Conservation (phyloP, 2,113 vertebrate genomes). For the Chloropsis cyanopogon region DNA sequence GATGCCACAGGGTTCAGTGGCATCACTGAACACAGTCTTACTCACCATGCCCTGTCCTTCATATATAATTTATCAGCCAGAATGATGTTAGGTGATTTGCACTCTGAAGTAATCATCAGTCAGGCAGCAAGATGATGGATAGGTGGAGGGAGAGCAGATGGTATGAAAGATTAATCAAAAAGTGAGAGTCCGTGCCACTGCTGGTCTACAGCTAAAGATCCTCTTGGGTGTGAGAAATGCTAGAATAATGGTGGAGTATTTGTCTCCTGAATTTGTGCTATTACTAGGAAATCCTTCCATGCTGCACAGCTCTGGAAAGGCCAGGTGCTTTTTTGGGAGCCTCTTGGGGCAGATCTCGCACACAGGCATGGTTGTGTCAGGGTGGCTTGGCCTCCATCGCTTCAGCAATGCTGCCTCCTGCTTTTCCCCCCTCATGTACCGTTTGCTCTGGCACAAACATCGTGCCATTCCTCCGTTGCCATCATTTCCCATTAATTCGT, state of each 20-base stretch:
- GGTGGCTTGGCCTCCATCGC: fast-evolving
- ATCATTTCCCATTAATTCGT: background rate
- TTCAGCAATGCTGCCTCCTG: background rate
- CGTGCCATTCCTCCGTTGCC: fast-evolving
- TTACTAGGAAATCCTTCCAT: conserved; percentile 1
- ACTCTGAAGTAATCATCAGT: conserved; percentile 61
- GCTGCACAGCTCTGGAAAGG: background rate
- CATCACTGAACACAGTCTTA: background rate
- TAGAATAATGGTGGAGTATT: conserved; percentile 45
- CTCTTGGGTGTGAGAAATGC: conserved; percentile 56
- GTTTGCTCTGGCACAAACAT: background rate
- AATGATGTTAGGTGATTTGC: conserved; percentile 59
- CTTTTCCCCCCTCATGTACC: fast-evolving
- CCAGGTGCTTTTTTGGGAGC: background rate
- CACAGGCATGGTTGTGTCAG: fast-evolving
- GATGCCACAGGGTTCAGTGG: background rate
- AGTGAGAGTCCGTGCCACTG: background rate
- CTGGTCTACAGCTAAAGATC: conserved; percentile 25
- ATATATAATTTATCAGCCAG: conserved; percentile 59
- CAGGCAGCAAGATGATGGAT: conserved; percentile 52
- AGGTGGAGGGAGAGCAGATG: conserved; percentile 46
- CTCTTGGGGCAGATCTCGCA: background rate
- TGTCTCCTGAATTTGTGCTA: conserved; percentile 47
- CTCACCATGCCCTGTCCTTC: conserved; percentile 20
- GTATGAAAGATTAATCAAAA: conserved; percentile 66